phyloP scores from a whole-genome alignment of 1,140 invertebrate species.

The Lordiphosa clarofinis region DNA sequence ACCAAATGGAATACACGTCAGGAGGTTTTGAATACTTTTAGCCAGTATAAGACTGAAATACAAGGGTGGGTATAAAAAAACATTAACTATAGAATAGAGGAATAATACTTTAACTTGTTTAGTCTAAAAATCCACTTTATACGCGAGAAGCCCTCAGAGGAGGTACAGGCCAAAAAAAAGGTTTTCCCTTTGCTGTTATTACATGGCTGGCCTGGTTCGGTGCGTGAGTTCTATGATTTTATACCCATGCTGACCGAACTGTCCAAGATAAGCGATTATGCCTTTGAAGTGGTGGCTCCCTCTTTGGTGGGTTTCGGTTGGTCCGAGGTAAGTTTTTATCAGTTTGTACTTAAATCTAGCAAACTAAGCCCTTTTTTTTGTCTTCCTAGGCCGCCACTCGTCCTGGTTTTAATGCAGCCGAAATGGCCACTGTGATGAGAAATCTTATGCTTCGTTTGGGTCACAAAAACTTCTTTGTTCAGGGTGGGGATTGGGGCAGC shows the following conservation, averaged over 20 bases:
- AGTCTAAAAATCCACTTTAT: constrained; percentile 87
- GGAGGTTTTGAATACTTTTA: constrained; percentile 84
- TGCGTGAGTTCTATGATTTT: constrained; percentile 92
- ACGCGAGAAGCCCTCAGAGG: constrained; percentile 82
- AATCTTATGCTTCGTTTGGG: constrained; percentile 91
- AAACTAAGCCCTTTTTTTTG: not conserved
- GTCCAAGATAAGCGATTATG: constrained; percentile 82
- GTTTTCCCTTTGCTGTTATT: constrained; percentile 87
- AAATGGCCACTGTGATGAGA: constrained; percentile 88
- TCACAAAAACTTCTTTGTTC: constrained; percentile 87
- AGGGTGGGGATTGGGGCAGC: constrained; percentile 92
- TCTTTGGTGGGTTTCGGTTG: constrained; percentile 93
- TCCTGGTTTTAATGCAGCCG: constrained; percentile 83
- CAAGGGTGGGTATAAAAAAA: constrained; percentile 80
- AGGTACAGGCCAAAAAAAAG: constrained; percentile 78
- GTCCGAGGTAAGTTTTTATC: constrained; percentile 83
- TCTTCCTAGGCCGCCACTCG: constrained; percentile 80
- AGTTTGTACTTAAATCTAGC: not conserved
- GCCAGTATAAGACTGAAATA: constrained; percentile 87
- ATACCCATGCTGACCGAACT: constrained; percentile 85
- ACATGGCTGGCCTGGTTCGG: constrained; percentile 95
- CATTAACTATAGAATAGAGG: too few species aligned
- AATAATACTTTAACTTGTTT: too few species aligned
- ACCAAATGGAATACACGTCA: constrained; percentile 84
- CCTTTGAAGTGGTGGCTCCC: constrained; percentile 89